These are phyloP conservation scores for Petaurus breviceps DNA, from an alignment of 2,113 vertebrate species.

Conservation along the genomic window DNA sequence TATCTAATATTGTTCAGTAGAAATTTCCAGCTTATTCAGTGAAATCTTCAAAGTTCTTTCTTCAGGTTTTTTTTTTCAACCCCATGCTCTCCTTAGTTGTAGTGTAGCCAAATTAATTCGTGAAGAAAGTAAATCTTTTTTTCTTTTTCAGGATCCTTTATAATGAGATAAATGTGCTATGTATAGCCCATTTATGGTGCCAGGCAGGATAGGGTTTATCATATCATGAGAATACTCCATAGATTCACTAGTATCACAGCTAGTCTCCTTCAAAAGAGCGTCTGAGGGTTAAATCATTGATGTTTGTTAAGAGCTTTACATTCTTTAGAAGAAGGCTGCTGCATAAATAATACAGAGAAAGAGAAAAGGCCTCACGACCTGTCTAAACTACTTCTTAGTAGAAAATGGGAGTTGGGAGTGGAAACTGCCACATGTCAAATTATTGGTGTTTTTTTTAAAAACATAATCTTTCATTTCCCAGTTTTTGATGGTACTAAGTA, in stretches of 20 bases:
- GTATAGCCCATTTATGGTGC: background rate
- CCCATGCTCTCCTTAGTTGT: background rate
- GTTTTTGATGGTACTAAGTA: background rate
- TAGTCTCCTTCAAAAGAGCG: constrained; percentile 12
- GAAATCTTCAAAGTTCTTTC: background rate
- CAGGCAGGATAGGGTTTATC: background rate
- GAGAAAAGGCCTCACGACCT: background rate
- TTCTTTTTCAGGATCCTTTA: background rate
- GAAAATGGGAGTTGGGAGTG: background rate
- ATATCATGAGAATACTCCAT: background rate
- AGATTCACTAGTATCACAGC: background rate
- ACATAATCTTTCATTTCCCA: background rate
- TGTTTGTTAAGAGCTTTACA: constrained; percentile 10
- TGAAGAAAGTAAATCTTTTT: background rate
- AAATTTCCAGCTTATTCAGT: background rate
- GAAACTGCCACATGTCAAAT: background rate
- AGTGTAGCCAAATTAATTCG: background rate
- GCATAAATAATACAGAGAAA: constrained; percentile 2
- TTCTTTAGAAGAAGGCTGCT: constrained; percentile 2
- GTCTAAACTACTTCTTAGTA: background rate
- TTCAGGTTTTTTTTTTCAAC: background rate
- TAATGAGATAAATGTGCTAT: constrained; percentile 8
- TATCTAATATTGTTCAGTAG: background rate
- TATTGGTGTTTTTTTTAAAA: constrained; percentile 9
- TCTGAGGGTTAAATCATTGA: background rate